A percentile compares a stretch with the other conserved stretches of the same genome.
phyloP scores from a whole-genome alignment of 2,888 invertebrate species.

The Myopa tessellatipennis region DNA sequence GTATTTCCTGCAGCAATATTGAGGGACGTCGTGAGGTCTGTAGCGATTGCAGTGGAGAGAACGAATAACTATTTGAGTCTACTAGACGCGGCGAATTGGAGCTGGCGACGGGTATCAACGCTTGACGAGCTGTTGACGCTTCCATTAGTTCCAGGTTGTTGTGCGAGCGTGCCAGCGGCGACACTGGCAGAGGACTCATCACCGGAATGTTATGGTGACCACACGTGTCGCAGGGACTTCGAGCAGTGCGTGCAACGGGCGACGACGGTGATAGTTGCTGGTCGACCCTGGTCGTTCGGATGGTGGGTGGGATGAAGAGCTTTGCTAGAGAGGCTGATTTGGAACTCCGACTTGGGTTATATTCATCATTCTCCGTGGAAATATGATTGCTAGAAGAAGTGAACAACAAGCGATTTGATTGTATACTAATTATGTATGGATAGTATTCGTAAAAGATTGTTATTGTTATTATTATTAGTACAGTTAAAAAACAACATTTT shows the following conservation, averaged over 20 bases:
- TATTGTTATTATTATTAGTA: no score
- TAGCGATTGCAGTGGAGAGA: slow-evolving; percentile 55
- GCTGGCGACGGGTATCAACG: slow-evolving; percentile 48
- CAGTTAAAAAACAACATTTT: not conserved
- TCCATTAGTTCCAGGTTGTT: slow-evolving; percentile 63
- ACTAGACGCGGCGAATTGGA: slow-evolving; percentile 53
- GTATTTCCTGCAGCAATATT: slow-evolving; percentile 65
- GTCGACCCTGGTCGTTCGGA: slow-evolving; percentile 28
- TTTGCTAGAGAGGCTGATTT: slow-evolving; percentile 59
- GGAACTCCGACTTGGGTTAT: slow-evolving; percentile 51
- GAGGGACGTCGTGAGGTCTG: slow-evolving; percentile 67
- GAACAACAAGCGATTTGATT: slow-evolving; percentile 1
- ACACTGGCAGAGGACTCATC: slow-evolving; percentile 62
- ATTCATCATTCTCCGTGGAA: slow-evolving; percentile 54
- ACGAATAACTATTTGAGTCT: slow-evolving; percentile 55
- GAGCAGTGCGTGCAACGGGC: slow-evolving; percentile 53
- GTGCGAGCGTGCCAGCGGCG: slow-evolving; percentile 62
- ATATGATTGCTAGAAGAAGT: slow-evolving; percentile 49
- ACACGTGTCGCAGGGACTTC: slow-evolving; percentile 62
- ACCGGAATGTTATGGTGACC: slow-evolving; percentile 63
- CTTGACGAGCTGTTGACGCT: slow-evolving; percentile 53
- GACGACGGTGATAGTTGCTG: slow-evolving; percentile 1
- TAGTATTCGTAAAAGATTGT: no score
- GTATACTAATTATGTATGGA: not conserved
- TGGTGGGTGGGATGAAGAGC: slow-evolving; percentile 41